Base-by-base conservation (phyloP, 2,888 invertebrate genomes). In the Thereva unica region DNA sequence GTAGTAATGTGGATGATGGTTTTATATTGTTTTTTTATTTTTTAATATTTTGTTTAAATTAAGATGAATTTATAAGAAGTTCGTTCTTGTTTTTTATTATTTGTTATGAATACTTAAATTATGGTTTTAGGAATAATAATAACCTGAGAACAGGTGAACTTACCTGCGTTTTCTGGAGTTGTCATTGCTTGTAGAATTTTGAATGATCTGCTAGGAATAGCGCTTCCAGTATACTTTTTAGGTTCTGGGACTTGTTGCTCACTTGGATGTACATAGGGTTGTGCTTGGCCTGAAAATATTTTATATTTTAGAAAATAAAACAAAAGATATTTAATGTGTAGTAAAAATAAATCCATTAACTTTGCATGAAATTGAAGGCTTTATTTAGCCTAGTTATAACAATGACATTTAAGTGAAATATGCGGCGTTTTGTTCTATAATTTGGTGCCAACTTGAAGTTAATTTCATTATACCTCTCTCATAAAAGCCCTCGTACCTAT, bases 181-280 rank as follows among this genome's bases (percentile, higher is more conserved):
- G 90, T 90, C 90, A 91, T 90, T 59, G 89, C 89, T 80, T 92
- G 91, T 66, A 92, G 81, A 76, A 90, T 87, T 79, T 87, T 88
- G 81, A 92, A 92, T 47, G 91, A 89, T 78, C 89, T 85, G 71
- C 91, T 91, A 64, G 92, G 92, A 78, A 92, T 92, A 71, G 89
- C 86, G 75, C 89, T 87, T 65, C 92, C 92, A 75, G 85, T 89
- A 76, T 90, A 90, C 76, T 87, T 89, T 76, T 86, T 87, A 54
- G 89, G 89, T 76, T 89, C 89, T 69, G 82, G 85, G 64, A 84
- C 87, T 74, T 87, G 87, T 76, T 86, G 86, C 77, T 89, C 86
- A 75, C 88, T 88, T 54, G 89, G 85, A 71, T 87, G 89, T 67
- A 88, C 73, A 73, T 83, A 84, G 72, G 76, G 75, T 73, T 78